phyloP scores from a whole-genome alignment of 1,140 invertebrate species.

The Andrena cerasifolii region DNA sequence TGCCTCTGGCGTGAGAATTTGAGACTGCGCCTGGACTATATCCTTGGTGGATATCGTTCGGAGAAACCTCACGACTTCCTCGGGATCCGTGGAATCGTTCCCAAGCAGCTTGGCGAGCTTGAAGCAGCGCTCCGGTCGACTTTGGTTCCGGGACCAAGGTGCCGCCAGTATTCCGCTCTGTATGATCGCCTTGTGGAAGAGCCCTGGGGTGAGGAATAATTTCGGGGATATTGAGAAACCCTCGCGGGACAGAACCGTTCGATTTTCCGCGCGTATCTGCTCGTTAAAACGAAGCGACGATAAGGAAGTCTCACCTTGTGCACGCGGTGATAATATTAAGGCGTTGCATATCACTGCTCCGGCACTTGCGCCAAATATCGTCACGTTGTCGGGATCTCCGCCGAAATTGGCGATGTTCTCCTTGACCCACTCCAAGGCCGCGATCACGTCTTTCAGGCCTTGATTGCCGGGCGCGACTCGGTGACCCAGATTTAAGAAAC shows the following conservation, averaged over 20 bases:
- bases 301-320: conserved; percentile 56
- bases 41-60: conserved; percentile 70
- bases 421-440: conserved; percentile 85
- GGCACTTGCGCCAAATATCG: conserved; percentile 86
- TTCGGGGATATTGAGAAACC: not conserved
- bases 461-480: conserved; percentile 79
- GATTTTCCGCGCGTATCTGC: no score
- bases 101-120: conserved; percentile 78
- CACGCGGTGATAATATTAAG: conserved; percentile 58
- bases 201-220: conserved; percentile 71
- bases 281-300: not conserved
- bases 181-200: conserved; percentile 84
- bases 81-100: conserved; percentile 76
- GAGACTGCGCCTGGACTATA: conserved; percentile 41
- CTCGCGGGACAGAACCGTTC: no score
- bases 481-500: conserved; percentile 70
- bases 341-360: conserved; percentile 79
- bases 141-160: conserved; percentile 72
- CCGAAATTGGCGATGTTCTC: conserved; percentile 86
- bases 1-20: not conserved
- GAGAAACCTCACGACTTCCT: conserved; percentile 79
- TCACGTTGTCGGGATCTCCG: conserved; percentile 85
- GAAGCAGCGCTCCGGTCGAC: conserved; percentile 70
- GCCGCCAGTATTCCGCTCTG: conserved; percentile 83
- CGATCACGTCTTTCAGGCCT: conserved; percentile 82